Percentiles rank a stretch among this genome's conserved stretches.
Conservation (phyloP, 2,888 invertebrate species). For the Temnothorax unifasciatus region DNA sequence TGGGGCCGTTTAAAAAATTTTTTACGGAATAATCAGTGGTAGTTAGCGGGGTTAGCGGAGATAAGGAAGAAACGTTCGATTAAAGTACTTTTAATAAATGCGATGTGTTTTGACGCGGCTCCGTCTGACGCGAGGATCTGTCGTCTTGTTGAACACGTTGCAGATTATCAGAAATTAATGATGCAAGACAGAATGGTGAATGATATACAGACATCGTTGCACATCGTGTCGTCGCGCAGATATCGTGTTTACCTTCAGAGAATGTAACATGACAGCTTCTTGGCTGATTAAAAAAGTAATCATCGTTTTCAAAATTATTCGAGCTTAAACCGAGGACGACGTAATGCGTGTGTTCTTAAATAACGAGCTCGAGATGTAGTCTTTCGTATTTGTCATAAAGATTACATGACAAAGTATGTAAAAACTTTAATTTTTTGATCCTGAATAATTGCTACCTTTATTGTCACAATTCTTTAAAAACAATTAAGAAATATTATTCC, state of each 20-base stretch:
- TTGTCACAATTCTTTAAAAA: not conserved
- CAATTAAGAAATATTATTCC: not conserved
- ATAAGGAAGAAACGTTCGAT: not conserved
- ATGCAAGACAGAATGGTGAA: conserved; percentile 31
- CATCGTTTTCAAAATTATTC: not conserved
- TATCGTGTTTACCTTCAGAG: conserved; percentile 23
- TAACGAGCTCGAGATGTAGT: not conserved
- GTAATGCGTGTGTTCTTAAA: not conserved
- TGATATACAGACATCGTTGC: conserved; percentile 19
- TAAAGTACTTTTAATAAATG: conserved; percentile 5
- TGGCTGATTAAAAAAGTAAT: conserved; percentile 42
- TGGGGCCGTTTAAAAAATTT: not conserved
- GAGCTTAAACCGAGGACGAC: not conserved
- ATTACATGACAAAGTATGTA: not conserved
- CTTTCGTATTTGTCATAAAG: not conserved
- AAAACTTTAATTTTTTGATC: not conserved
- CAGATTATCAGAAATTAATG: conserved; percentile 54
- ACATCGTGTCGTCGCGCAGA: conserved; percentile 34
- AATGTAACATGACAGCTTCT: conserved; percentile 33
- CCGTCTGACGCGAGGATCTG: not conserved
- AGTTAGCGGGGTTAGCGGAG: not conserved
- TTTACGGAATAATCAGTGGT: conserved; percentile 3
- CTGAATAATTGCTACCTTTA: not conserved
- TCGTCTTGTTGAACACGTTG: conserved; percentile 23
- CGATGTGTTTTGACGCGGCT: conserved; percentile 23